phyloP scores from a whole-genome alignment of 2,797 vertebrate species.

The Poecilia velifera region DNA sequence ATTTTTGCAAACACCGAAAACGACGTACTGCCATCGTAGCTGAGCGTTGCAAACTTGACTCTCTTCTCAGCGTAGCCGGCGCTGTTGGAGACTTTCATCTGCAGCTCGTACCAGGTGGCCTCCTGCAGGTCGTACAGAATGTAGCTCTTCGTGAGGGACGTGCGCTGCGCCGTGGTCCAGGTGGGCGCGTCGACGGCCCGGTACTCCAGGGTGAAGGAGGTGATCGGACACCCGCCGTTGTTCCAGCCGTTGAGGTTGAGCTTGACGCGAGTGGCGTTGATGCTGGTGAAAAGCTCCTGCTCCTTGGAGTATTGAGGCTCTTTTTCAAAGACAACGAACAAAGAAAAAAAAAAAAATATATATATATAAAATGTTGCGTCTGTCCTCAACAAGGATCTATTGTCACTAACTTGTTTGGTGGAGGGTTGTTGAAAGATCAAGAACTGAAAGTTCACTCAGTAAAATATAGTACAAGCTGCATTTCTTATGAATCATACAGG shows the following conservation, averaged over 20 bases:
- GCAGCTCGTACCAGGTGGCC: conserved; percentile 96
- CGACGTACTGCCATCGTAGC: conserved; percentile 95
- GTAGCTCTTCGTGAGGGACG: conserved; percentile 95
- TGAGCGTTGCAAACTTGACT: conserved; percentile 93
- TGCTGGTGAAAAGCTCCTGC: conserved; percentile 93
- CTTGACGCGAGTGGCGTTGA: conserved; percentile 91
- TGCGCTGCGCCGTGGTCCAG: conserved; percentile 93
- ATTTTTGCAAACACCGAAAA: neutral
- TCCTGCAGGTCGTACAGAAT: conserved; percentile 94
- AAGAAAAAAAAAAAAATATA: neutral
- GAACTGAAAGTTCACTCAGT: neutral
- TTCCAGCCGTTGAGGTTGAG: conserved; percentile 97
- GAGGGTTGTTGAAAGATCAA: neutral
- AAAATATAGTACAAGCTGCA: neutral
- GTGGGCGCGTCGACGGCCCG: conserved; percentile 87
- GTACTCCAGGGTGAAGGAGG: conserved; percentile 94
- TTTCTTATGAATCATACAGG: neutral
- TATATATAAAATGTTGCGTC: neutral
- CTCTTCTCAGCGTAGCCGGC: conserved; percentile 95
- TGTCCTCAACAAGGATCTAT: neutral
- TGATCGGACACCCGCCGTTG: conserved; percentile 95
- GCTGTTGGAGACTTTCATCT: conserved; percentile 96
- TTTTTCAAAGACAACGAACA: conserved; percentile 49
- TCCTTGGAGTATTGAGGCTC: conserved; percentile 98
- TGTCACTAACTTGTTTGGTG: neutral